phyloP scores from a whole-genome alignment of 2,113 vertebrate genomes.

The Gadus macrocephalus region DNA sequence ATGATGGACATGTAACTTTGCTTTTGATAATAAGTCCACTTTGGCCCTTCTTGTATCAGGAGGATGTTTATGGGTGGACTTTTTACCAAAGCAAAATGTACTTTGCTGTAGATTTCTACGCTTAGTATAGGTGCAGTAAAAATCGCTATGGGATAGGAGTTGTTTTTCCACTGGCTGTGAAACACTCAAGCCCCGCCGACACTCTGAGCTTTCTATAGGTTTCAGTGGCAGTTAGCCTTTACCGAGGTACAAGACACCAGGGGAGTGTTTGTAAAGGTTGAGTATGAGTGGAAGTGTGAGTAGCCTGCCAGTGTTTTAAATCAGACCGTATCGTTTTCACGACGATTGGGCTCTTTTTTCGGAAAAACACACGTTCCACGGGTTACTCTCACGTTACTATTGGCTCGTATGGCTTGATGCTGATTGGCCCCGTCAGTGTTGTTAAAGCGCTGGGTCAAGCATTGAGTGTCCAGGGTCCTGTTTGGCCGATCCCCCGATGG shows the following conservation, averaged over 20 bases:
- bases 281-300: conserved; percentile 1
- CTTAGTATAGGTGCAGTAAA: too few relatives aligned
- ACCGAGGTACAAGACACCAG: not conserved
- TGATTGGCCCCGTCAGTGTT: not conserved
- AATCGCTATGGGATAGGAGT: too few relatives aligned
- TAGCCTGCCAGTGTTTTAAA: not conserved
- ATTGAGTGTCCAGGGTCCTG: not conserved
- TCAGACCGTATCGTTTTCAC: not conserved
- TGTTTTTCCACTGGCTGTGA: not conserved
- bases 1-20: too few relatives aligned
- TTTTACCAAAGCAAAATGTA: too few relatives aligned
- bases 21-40: too few relatives aligned
- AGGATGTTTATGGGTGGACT: too few relatives aligned
- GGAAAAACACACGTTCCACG: not conserved
- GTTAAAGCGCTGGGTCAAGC: conserved; percentile 9
- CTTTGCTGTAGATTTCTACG: too few relatives aligned
- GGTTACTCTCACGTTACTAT: not conserved
- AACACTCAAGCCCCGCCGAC: not conserved
- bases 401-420: not conserved
- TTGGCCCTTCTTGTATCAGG: too few relatives aligned
- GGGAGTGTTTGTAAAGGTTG: not conserved
- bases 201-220: not conserved
- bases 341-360: not conserved
- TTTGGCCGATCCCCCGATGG: not conserved
- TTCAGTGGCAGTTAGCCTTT: not conserved